These are phyloP conservation scores for Danio albolineatus DNA, from an alignment of 2,797 vertebrate genomes.

Conservation along the genomic window DNA sequence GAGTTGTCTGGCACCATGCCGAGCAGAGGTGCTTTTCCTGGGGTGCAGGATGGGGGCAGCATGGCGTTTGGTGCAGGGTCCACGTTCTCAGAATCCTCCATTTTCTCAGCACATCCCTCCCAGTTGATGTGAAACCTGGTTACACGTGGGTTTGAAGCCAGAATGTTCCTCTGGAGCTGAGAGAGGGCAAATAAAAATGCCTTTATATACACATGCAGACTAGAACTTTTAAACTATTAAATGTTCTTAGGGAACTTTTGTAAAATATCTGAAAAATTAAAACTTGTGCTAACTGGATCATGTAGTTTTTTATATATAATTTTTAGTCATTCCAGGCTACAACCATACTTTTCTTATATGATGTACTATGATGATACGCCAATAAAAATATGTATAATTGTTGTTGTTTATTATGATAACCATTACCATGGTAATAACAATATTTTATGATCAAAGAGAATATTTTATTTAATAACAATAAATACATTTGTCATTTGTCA, in stretches of 20 bases:
- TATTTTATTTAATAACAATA: too few species aligned
- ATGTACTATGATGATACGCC: too few species aligned
- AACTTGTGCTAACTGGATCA: too few species aligned
- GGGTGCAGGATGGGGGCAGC: constrained; percentile 82
- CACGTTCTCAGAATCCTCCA: constrained; percentile 89
- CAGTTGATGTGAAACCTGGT: constrained; percentile 96
- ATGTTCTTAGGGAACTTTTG: neutral
- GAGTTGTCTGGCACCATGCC: constrained; percentile 89
- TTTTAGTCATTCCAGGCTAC: neutral
- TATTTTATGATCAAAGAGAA: too few species aligned
- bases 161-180: constrained; percentile 92
- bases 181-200: constrained; percentile 24
- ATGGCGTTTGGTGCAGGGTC: constrained; percentile 84
- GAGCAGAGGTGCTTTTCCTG: constrained; percentile 82
- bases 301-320: too few species aligned
- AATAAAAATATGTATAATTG: too few species aligned
- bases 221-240: too few species aligned
- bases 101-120: constrained; percentile 85
- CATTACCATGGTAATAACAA: too few species aligned
- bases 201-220: neutral
- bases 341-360: too few species aligned
- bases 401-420: too few species aligned
- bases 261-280: neutral
- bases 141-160: constrained; percentile 91
- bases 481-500: too few species aligned